phyloP scores from a whole-genome alignment of 2,113 vertebrate genomes.

The Eubucco bourcierii region DNA sequence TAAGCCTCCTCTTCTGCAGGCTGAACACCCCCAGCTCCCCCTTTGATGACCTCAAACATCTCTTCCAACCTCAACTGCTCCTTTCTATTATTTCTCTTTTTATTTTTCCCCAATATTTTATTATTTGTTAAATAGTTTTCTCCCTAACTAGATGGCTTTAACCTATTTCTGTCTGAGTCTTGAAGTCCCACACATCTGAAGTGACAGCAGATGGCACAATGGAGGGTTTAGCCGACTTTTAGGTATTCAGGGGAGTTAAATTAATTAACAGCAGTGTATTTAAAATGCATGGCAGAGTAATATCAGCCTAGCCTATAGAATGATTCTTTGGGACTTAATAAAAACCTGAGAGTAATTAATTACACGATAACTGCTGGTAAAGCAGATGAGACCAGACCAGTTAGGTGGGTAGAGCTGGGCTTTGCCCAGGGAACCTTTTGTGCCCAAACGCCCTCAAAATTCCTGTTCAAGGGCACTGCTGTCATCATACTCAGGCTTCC shows the following conservation, averaged over 20 bases:
- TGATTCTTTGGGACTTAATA: conserved; percentile 14
- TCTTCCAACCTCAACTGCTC: too few relatives aligned
- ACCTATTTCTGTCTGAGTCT: conserved; percentile 24
- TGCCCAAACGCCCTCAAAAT: neutral
- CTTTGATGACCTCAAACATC: too few relatives aligned
- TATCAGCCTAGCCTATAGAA: neutral
- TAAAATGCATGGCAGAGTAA: conserved; percentile 35
- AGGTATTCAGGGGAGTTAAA: conserved; percentile 54
- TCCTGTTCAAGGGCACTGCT: neutral
- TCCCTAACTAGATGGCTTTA: conserved; percentile 17
- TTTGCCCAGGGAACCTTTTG: neutral
- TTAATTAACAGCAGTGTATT: conserved; percentile 67
- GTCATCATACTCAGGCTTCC: neutral
- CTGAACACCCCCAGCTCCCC: too few relatives aligned
- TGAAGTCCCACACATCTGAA: conserved; percentile 15
- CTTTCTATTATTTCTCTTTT: too few relatives aligned
- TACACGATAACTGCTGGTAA: neutral
- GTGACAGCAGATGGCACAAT: conserved; percentile 51
- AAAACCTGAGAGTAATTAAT: conserved; percentile 44
- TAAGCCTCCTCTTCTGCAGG: too few relatives aligned
- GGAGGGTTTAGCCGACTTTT: conserved; percentile 46
- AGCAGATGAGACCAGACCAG: neutral
- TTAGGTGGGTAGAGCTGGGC: neutral
- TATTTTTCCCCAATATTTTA: too few relatives aligned
- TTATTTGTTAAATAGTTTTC: conserved; percentile 20